Base-by-base conservation (phyloP, 2,113 vertebrate species). In the Hiodon alosoides region DNA sequence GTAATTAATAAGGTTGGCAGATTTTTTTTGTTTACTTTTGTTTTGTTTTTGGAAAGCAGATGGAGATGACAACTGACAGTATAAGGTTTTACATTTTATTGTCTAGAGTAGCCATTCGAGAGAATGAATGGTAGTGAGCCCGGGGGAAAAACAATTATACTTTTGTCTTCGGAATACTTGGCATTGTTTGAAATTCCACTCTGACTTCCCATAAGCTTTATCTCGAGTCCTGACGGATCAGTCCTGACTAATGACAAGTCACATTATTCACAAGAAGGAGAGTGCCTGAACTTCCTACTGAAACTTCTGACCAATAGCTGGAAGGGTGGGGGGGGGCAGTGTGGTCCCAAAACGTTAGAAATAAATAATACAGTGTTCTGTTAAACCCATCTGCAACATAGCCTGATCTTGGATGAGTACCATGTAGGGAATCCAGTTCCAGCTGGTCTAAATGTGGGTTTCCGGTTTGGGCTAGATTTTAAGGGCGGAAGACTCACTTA, bases 1-100 rank as follows among this genome's bases (percentile, higher is more conserved):
- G 71, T 65, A 77, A 75, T 76, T 80, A 80, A 79, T 71, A 76
- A 79, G 67, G 71, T 62, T 65, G 75, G 72, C 81, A 73, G 75
- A 76, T 74, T 66, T 68, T 52, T 73, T 62, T 78, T 17, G 72
- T 76, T 74, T 66, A 66, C 52, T 73, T 62, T 78, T 17, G 72
- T 76, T 76, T 59, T 71, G 71, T 73, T 75, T 77, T 72, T 67
- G 74, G 73, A 77, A 77, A 71, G 72, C 69, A 48, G 76, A 75
- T 53, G 67, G 67, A 62, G 67, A 58, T 71, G 67, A 76, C 76
- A 78, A 73, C 67, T 75, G 73, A 75, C 59, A 67, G 69, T 65
- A 77, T 77, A 55, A 47, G 59, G 52, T 64, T 67, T 79, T 58
- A 71, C 70, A 77, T 77, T 71, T 66, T 62, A 78, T 82, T 81